Conservation (phyloP, 2,888 invertebrate genomes). For the Leucophenga montana region DNA sequence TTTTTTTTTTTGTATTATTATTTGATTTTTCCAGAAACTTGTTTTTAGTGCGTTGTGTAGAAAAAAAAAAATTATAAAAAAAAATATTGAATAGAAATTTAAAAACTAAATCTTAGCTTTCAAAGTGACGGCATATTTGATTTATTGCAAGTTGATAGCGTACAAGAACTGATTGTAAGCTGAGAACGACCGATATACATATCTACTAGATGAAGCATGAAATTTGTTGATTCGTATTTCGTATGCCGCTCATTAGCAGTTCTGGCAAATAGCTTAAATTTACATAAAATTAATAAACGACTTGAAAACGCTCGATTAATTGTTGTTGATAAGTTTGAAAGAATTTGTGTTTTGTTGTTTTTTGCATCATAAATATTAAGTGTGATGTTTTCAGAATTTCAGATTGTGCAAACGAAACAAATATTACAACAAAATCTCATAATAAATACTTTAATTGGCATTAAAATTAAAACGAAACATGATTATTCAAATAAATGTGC, state of each 20-base stretch:
- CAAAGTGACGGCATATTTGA: background rate
- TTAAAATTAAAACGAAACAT: conserved; percentile 44
- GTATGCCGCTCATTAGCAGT: background rate
- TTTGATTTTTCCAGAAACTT: conserved; percentile 3
- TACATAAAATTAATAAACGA: conserved; percentile 11
- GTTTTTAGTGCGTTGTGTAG: background rate
- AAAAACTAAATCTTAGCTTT: too few relatives aligned
- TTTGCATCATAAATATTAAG: background rate
- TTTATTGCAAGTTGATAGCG: background rate
- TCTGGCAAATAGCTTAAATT: conserved; percentile 1
- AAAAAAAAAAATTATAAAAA: background rate
- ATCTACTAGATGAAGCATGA: too few relatives aligned
- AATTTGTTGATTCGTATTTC: too few relatives aligned
- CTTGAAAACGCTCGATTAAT: background rate
- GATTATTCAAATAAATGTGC: conserved; percentile 18
- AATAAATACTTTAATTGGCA: conserved; percentile 43
- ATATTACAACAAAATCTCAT: conserved; percentile 14
- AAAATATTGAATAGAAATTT: background rate
- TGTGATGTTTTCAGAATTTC: too few relatives aligned
- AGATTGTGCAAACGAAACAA: conserved; percentile 7
- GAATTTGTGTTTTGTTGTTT: too few relatives aligned
- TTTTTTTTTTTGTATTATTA: too few relatives aligned
- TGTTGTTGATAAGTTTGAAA: background rate
- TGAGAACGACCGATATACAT: too few relatives aligned
- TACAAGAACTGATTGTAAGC: too few relatives aligned